phyloP scores from a whole-genome alignment of 2,888 invertebrate species.

The Crepidodera aurea region DNA sequence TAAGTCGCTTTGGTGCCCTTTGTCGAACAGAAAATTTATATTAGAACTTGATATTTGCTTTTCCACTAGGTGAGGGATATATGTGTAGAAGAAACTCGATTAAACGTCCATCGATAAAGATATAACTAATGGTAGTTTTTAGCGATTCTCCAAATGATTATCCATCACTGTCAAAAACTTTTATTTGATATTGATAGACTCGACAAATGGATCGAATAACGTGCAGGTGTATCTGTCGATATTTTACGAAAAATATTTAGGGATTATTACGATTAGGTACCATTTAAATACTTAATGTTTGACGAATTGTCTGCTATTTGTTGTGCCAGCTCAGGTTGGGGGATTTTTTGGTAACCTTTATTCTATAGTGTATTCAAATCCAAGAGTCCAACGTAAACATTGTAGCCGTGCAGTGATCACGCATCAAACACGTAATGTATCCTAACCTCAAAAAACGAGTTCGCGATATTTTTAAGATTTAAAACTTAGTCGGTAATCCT shows the following conservation, averaged over 20 bases:
- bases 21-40: slow-evolving; percentile 34
- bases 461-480: no score
- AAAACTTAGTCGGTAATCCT: no score
- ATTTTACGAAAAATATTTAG: neutral
- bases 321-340: no score
- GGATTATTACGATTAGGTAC: no score
- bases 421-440: no score
- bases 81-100: slow-evolving; percentile 32
- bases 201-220: slow-evolving; percentile 31
- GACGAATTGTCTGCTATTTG: no score
- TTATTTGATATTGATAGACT: slow-evolving; percentile 34
- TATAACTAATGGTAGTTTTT: slow-evolving; percentile 38
- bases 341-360: no score
- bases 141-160: slow-evolving; percentile 29
- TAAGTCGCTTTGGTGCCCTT: slow-evolving; percentile 30
- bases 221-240: slow-evolving; percentile 20
- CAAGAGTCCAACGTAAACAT: no score
- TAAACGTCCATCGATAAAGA: slow-evolving; percentile 30
- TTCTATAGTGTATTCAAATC: no score
- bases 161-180: slow-evolving; percentile 34
- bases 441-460: no score
- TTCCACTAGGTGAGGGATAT: slow-evolving; percentile 31
- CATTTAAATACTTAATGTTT: no score
- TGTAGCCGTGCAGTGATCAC: no score
- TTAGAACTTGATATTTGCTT: slow-evolving; percentile 38